A percentile compares a stretch with the other conserved stretches of the same genome.
Conservation (phyloP, 2,113 vertebrate species). For the Passerina amoena region DNA sequence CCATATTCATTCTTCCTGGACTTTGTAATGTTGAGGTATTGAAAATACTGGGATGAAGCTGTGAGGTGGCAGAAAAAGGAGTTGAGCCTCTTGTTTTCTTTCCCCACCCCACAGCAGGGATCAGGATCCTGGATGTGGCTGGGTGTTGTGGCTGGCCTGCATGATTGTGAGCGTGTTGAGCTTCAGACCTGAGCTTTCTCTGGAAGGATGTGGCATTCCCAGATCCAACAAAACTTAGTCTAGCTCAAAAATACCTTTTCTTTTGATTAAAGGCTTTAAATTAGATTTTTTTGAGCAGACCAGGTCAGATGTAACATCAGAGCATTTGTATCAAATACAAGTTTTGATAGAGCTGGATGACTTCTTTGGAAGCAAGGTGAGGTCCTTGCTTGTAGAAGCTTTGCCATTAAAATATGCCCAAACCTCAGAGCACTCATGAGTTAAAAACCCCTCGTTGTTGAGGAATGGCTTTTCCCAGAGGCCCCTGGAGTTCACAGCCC, state of each 20-base stretch:
- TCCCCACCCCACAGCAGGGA: not conserved
- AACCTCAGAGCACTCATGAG: rapidly evolving
- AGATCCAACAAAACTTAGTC: not conserved
- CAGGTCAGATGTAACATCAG: not conserved
- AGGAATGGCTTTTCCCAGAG: not conserved
- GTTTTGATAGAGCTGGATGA: not conserved
- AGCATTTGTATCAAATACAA: not conserved
- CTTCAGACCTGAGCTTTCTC: not conserved
- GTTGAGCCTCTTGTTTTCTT: not conserved
- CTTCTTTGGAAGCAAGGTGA: not conserved
- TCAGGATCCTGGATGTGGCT: not conserved
- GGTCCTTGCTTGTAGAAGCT: not conserved
- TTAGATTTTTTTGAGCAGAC: not conserved
- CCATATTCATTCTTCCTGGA: not conserved
- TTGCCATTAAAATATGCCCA: not conserved
- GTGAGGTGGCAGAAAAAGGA: not conserved
- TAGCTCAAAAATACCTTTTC: not conserved
- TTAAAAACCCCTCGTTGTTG: not conserved
- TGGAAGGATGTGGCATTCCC: not conserved
- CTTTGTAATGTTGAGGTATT: not conserved
- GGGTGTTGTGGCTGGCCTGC: not conserved
- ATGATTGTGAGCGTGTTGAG: not conserved
- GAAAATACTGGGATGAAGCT: not conserved
- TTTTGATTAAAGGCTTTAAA: not conserved
- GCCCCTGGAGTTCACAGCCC: too few relatives aligned